A percentile compares a stretch with the other conserved stretches of the same genome.
Evolutionary conservation across 2,797 vertebrate species (phyloP).

Genomic region (Tragopan temminckii): DNA sequence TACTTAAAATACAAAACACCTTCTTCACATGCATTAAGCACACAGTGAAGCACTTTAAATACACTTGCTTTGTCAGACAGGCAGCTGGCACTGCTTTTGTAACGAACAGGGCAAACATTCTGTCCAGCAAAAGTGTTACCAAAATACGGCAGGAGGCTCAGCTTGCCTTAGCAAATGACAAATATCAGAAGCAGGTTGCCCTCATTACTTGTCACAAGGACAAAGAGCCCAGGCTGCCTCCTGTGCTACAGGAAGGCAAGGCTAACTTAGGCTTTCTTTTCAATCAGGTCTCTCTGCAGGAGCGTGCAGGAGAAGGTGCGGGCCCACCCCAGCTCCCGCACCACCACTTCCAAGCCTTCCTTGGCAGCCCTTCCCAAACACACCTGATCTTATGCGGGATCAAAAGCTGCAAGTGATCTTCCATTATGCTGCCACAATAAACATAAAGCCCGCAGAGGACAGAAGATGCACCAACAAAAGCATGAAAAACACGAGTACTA

Average conservation of each 20-base stretch:
- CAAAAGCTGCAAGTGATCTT: conserved; percentile 38
- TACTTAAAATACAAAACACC: conserved; percentile 78
- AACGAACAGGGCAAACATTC: conserved; percentile 56
- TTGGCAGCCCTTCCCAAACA: background rate
- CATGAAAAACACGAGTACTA: background rate
- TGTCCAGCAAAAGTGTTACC: conserved; percentile 52
- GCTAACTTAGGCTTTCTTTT: conserved; percentile 5
- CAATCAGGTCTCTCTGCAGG: background rate
- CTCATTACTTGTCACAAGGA: conserved; percentile 25
- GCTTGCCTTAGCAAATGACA: conserved; percentile 6
- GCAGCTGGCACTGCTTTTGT: conserved; percentile 73
- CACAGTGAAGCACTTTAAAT: conserved; percentile 64
- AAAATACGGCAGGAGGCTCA: conserved; percentile 61
- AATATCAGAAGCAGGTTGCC: conserved; percentile 51
- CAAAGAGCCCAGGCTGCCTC: background rate
- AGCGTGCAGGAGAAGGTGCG: background rate
- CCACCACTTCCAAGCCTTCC: background rate
- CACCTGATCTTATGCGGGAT: background rate
- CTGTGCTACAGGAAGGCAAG: conserved; percentile 30
- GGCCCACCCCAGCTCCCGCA: background rate
- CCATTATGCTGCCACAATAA: conserved; percentile 47
- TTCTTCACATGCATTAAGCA: conserved; percentile 76
- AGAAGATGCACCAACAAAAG: background rate
- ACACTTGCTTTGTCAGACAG: conserved; percentile 73
- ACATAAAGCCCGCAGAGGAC: conserved; percentile 33